These are phyloP conservation scores for Epinotia brunnichana DNA, from an alignment of 2,888 invertebrate species.

Conservation along the genomic window DNA sequence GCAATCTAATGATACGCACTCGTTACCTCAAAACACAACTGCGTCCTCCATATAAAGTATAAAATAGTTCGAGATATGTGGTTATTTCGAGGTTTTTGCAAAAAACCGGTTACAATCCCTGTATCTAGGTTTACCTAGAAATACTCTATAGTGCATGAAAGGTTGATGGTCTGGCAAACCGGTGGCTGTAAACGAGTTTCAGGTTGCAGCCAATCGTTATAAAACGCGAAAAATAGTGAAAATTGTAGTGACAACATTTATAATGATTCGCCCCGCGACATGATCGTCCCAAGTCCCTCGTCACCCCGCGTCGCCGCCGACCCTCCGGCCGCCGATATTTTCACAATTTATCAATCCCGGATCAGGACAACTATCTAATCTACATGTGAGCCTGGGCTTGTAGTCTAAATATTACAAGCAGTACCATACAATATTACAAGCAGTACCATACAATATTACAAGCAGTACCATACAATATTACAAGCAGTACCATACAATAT, in stretches of 20 bases:
- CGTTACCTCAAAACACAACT: too few relatives aligned
- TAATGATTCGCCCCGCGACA: not conserved
- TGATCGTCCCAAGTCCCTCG: not conserved
- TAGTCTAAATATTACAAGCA: not conserved
- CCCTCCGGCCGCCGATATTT: constrained; percentile 11
- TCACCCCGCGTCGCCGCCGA: constrained; percentile 1
- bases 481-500: not conserved
- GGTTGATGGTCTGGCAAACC: too few relatives aligned
- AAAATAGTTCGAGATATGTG: too few relatives aligned
- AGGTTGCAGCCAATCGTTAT: too few relatives aligned
- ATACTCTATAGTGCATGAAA: too few relatives aligned
- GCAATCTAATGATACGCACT: too few relatives aligned
- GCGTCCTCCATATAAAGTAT: too few relatives aligned
- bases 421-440: not conserved
- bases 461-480: not conserved
- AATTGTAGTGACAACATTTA: not conserved
- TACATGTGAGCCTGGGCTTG: not conserved
- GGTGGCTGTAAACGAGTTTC: too few relatives aligned
- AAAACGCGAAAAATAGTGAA: too few relatives aligned
- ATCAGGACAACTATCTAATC: constrained; percentile 4
- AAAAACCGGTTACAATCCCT: too few relatives aligned
- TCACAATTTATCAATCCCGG: constrained; percentile 13
- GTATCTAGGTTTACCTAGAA: too few relatives aligned
- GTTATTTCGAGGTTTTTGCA: too few relatives aligned
- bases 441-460: constrained; percentile 1